These are phyloP conservation scores for Aspiorhynchus laticeps DNA, from an alignment of 2,113 vertebrate genomes.

Conservation along the genomic window DNA sequence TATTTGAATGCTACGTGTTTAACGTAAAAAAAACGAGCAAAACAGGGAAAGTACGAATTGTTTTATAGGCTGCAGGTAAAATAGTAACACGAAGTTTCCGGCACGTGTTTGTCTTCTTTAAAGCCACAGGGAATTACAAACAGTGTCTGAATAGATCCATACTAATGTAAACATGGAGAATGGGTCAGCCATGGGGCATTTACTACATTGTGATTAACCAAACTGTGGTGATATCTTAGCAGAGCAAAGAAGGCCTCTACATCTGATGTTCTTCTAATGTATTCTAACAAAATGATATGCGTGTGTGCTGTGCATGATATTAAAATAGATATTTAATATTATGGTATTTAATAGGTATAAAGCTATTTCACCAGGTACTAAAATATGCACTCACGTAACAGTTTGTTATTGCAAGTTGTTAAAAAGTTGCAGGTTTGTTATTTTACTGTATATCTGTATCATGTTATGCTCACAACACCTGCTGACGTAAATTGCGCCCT, in stretches of 20 bases:
- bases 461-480: slow-evolving; percentile 20
- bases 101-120: background rate
- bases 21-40: too few species aligned
- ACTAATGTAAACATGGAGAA: background rate
- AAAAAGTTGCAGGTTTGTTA: slow-evolving; percentile 2
- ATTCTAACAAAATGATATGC: slow-evolving; percentile 3
- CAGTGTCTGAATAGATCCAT: background rate
- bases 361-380: background rate
- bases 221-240: background rate
- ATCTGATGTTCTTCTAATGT: background rate
- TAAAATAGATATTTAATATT: background rate
- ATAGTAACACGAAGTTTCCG: background rate
- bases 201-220: background rate
- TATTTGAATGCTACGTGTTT: background rate
- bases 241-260: slow-evolving; percentile 18
- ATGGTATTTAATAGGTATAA: background rate
- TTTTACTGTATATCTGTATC: background rate
- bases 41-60: background rate
- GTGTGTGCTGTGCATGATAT: background rate
- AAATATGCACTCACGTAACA: background rate
- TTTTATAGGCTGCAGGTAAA: background rate
- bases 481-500: background rate
- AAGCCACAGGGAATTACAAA: background rate
- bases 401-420: background rate
- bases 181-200: background rate